A percentile compares a stretch with the other conserved stretches of the same genome.
Evolutionary conservation across 2,113 vertebrate genomes (phyloP).

Genomic region (Macrotus californicus): DNA sequence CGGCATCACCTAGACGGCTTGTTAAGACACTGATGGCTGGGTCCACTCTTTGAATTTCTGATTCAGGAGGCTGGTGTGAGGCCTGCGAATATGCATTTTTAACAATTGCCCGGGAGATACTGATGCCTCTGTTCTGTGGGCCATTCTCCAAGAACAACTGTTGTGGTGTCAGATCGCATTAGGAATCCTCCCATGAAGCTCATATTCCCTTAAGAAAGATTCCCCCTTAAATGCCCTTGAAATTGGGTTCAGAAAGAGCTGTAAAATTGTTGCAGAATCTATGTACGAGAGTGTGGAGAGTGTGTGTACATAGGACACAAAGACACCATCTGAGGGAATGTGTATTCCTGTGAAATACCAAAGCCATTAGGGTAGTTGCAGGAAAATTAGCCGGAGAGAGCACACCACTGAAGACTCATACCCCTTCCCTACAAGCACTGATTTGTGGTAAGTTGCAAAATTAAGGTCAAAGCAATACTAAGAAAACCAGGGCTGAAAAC

Average conservation of each 20-base stretch:
- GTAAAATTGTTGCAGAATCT: not conserved
- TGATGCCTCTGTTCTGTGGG: not conserved
- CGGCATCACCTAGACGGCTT: not conserved
- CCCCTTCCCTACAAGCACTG: not conserved
- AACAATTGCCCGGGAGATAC: not conserved
- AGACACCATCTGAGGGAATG: not conserved
- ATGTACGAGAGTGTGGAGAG: no score
- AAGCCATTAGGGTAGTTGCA: not conserved
- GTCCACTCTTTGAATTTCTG: not conserved
- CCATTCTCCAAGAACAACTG: not conserved
- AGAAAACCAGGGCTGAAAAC: constrained; percentile 12
- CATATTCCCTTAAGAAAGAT: not conserved
- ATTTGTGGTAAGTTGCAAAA: constrained; percentile 9
- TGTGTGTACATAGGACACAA: not conserved
- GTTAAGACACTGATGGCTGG: not conserved
- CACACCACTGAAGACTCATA: not conserved
- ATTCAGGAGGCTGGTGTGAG: not conserved
- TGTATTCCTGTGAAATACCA: not conserved
- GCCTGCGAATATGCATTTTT: not conserved
- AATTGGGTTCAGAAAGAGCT: constrained; percentile 12
- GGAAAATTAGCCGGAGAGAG: not conserved
- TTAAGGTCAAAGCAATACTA: not conserved
- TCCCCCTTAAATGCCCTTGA: not conserved
- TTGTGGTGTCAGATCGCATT: not conserved
- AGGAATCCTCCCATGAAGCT: not conserved